These are phyloP conservation scores for Mya arenaria DNA, from an alignment of 1,140 invertebrate species.

Conservation along the genomic window DNA sequence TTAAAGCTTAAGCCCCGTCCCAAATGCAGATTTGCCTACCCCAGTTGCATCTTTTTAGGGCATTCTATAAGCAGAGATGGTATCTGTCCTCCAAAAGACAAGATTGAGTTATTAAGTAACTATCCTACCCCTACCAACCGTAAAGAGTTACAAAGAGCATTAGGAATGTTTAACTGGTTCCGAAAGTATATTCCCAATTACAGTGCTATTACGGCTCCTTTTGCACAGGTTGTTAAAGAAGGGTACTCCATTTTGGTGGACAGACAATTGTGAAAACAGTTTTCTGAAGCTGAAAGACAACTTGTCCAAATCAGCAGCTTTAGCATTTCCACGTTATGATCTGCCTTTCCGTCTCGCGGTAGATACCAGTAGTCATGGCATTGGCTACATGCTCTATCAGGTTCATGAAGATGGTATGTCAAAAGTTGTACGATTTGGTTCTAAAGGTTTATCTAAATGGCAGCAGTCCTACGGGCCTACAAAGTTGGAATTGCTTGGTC, in stretches of 20 bases:
- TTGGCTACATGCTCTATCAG: constrained; percentile 60
- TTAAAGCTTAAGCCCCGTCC: constrained; percentile 37
- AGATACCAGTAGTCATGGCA: constrained; percentile 51
- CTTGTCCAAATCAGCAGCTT: neutral
- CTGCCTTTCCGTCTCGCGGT: constrained; percentile 44
- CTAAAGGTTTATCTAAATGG: constrained; percentile 54
- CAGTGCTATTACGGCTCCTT: constrained; percentile 35
- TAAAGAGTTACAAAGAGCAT: constrained; percentile 41
- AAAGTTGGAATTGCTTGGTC: constrained; percentile 56
- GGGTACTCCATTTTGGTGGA: constrained; percentile 30
- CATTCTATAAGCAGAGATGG: constrained; percentile 53
- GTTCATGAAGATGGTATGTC: constrained; percentile 12
- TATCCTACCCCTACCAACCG: constrained; percentile 38
- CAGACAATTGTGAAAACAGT: neutral
- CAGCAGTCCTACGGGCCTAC: constrained; percentile 59
- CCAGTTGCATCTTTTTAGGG: constrained; percentile 44
- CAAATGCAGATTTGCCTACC: constrained; percentile 53
- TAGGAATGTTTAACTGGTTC: constrained; percentile 62
- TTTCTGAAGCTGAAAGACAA: constrained; percentile 32
- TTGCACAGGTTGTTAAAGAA: constrained; percentile 47
- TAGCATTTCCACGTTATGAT: constrained; percentile 51
- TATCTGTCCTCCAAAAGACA: constrained; percentile 38
- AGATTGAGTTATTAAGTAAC: constrained; percentile 25
- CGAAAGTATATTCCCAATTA: constrained; percentile 46
- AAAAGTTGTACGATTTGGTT: constrained; percentile 45